phyloP scores from a whole-genome alignment of 92 coral and sea anemone genomes.

The Virgularia gustaviana region DNA sequence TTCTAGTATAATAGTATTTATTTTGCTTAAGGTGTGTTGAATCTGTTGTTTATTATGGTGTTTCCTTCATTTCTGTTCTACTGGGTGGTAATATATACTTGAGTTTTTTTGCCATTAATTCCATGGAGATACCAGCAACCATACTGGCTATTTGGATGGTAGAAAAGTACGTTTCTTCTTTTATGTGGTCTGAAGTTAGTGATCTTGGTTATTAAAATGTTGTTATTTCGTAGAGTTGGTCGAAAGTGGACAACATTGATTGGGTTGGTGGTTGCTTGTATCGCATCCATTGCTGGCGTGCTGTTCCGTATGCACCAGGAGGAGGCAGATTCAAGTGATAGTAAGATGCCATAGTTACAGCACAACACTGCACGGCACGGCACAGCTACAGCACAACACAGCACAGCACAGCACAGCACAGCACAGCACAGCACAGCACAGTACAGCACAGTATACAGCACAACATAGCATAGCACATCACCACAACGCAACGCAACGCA shows the following conservation, averaged over 20 bases:
- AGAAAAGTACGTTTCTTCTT: not conserved
- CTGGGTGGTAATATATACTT: constrained; percentile 27
- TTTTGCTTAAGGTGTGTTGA: constrained; percentile 25
- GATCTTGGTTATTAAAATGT: no score
- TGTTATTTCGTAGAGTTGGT: constrained; percentile 54
- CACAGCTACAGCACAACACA: no score
- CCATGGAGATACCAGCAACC: constrained; percentile 23
- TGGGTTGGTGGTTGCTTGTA: constrained; percentile 51
- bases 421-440: no score
- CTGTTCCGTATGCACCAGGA: constrained; percentile 24
- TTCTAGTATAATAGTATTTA: not conserved
- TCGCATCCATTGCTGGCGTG: constrained; percentile 37
- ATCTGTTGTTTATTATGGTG: constrained; percentile 17
- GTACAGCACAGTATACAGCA: not conserved
- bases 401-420: no score
- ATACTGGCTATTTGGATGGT: constrained; percentile 16
- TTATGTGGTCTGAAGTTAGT: not conserved
- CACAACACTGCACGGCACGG: no score
- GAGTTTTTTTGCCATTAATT: constrained; percentile 20
- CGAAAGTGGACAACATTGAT: constrained; percentile 64
- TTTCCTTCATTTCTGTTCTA: constrained; percentile 11
- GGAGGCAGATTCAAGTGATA: not conserved
- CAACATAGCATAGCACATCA: no score
- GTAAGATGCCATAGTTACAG: no score
- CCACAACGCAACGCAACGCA: no score